Evolutionary conservation across 1,140 invertebrate species (phyloP).

Genomic region (Saccostrea glomerata): DNA sequence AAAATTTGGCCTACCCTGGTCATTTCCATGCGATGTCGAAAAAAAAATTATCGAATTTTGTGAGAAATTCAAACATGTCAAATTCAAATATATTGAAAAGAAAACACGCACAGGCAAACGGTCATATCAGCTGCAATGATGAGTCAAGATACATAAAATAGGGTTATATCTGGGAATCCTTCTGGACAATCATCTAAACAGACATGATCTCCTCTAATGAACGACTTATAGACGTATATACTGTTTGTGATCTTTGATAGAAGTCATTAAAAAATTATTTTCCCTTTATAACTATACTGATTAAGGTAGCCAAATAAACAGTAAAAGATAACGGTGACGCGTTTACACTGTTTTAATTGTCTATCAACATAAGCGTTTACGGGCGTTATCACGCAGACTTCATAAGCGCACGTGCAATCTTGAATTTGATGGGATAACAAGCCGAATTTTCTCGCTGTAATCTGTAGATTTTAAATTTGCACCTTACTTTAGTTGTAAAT

Average conservation of each 20-base stretch:
- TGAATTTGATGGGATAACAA: background rate
- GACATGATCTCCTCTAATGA: background rate
- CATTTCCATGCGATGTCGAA: too few species aligned
- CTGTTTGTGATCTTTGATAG: slow-evolving; percentile 1
- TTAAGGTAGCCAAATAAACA: background rate
- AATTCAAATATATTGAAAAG: too few species aligned
- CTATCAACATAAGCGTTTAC: background rate
- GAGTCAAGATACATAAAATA: too few species aligned
- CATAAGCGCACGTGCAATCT: background rate
- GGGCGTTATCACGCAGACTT: background rate
- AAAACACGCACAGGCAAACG: too few species aligned
- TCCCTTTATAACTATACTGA: background rate
- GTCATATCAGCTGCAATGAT: too few species aligned
- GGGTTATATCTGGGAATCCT: background rate
- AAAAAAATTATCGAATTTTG: too few species aligned
- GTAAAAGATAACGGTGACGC: background rate
- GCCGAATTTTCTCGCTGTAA: slow-evolving; percentile 1
- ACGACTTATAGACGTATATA: background rate
- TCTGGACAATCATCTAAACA: background rate
- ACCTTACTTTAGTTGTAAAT: background rate
- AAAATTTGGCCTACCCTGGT: too few species aligned
- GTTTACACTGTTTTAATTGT: slow-evolving; percentile 7
- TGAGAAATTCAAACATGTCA: too few species aligned
- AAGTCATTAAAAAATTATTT: background rate
- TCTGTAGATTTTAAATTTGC: background rate